Evolutionary conservation across 2,888 invertebrate genomes (phyloP), one percentile per base, ranked within the genome.

Genomic region (Pherbina coryleti): DNA sequence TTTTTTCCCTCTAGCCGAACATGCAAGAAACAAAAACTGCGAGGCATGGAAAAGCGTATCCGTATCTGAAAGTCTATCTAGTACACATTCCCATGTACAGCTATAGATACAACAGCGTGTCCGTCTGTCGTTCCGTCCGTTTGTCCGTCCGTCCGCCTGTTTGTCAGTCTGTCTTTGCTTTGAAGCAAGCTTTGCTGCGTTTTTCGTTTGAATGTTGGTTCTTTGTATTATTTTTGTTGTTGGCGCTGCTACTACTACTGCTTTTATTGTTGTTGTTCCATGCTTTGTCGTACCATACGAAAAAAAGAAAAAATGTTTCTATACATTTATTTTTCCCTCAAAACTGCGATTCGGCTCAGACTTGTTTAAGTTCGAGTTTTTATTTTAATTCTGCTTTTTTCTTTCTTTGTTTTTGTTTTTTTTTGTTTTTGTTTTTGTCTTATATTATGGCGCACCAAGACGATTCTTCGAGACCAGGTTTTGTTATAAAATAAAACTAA

Each of bases 341-440:
- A 71, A 71, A 71, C 34, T 74, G 49, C 62, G 73, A 44, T 51
- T 74, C 73, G 31, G 64, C 62, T 74, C 64, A 60, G 53, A 74
- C 73, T 74, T 74, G 73, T 74, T 62, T 22, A n/a, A 49, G 62
- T 62, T 62, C 31, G 62, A 17, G 62, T 31, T 60, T 62, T 62
- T 62, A 31, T 71, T 28, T 69, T 69, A 51, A 28, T 51, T 69
- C 22, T 69, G 49, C 25, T 44, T 44, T 67, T 44, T 22, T 22
- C 7, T 67, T 14, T 14, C 17, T 44, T 44, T 44, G 17, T 37
- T n/a, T n/a, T n/a, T n/a, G n/a, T n/a, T n/a, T n/a, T n/a, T n/a
- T n/a, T n/a, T n/a, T 37, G 34, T 17, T 66, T 8, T 66, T 64
- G 8, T n/a, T 57, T 60, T 60, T 60, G 1, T 17, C 28, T 73